Percentiles rank a stretch among this genome's conserved stretches.
These are phyloP conservation scores for Agelas oroides DNA, from an alignment of 37 sponge, comb jelly and placozoan genomes.

Conservation along the genomic window DNA sequence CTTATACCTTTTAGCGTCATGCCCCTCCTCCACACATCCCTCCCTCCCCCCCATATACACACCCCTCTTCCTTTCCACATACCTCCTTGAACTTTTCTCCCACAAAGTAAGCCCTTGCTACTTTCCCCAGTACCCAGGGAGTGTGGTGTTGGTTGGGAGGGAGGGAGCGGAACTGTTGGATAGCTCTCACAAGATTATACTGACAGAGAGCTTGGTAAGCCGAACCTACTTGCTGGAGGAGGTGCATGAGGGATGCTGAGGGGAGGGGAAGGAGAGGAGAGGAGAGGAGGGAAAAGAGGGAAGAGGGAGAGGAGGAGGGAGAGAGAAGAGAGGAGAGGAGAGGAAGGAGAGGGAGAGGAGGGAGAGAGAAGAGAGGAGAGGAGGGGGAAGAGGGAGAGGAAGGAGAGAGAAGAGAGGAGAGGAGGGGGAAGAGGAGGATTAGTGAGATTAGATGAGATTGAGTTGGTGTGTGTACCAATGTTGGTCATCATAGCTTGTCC, in stretches of 20 bases:
- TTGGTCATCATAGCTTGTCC: too few relatives aligned
- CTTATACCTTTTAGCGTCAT: too few relatives aligned
- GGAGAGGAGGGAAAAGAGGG: neutral
- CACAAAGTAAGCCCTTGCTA: slow-evolving; percentile 81
- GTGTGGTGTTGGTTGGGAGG: slow-evolving; percentile 76
- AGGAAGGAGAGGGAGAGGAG: neutral
- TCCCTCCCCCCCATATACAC: neutral
- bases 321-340: neutral
- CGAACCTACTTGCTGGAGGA: slow-evolving; percentile 62
- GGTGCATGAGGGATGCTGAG: slow-evolving; percentile 58
- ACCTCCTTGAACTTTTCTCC: slow-evolving; percentile 83
- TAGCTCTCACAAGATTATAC: slow-evolving; percentile 68
- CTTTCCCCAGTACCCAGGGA: slow-evolving; percentile 81
- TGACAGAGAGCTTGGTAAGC: slow-evolving; percentile 76
- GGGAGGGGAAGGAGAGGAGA: neutral
- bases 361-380: neutral
- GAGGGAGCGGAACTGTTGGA: slow-evolving; percentile 69
- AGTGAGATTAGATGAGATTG: too few relatives aligned
- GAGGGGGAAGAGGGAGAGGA: too few relatives aligned
- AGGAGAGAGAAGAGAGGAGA: too few relatives aligned
- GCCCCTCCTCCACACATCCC: neutral
- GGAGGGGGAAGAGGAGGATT: too few relatives aligned
- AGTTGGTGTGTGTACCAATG: too few relatives aligned
- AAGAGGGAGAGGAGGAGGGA: neutral
- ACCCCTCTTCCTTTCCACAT: neutral